A percentile compares a stretch with the other conserved stretches of the same genome.
These are phyloP conservation scores for Dendrolimus pini DNA, from an alignment of 2,888 invertebrate species.

Conservation along the genomic window DNA sequence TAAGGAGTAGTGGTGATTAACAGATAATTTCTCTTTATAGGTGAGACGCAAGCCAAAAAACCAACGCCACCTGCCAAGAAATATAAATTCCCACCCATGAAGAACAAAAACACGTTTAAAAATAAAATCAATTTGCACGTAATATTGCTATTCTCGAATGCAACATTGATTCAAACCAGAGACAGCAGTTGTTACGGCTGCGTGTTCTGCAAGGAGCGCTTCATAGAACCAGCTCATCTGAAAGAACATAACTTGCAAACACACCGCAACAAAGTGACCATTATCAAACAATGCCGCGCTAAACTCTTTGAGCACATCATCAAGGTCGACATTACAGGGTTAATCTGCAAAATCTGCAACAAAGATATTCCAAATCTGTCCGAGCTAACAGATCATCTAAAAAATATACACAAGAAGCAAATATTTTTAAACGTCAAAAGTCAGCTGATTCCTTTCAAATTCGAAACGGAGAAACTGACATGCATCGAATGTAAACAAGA, in stretches of 20 bases:
- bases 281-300: slow-evolving; percentile 3
- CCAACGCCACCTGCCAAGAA: neutral
- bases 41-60: slow-evolving; percentile 8
- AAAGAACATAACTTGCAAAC: slow-evolving; percentile 31
- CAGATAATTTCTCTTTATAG: slow-evolving; percentile 21
- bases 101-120: slow-evolving; percentile 1
- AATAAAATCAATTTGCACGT: slow-evolving; percentile 22
- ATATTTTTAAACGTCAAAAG: slow-evolving; percentile 35
- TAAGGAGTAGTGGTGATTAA: too few species aligned
- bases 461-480: slow-evolving; percentile 34
- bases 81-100: neutral
- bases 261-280: slow-evolving; percentile 8
- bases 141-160: slow-evolving; percentile 34
- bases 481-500: slow-evolving; percentile 38
- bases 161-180: slow-evolving; percentile 34
- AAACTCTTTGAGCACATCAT: slow-evolving; percentile 7
- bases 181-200: slow-evolving; percentile 34
- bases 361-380: slow-evolving; percentile 4
- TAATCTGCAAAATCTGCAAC: slow-evolving; percentile 10
- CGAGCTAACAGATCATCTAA: slow-evolving; percentile 9
- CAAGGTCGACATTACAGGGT: slow-evolving; percentile 13
- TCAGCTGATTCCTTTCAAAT: slow-evolving; percentile 49
- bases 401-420: slow-evolving; percentile 8
- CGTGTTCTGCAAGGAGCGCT: slow-evolving; percentile 33
- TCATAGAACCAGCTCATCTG: slow-evolving; percentile 27